A percentile compares a stretch with the other conserved stretches of the same genome.
These are phyloP conservation scores for Stigmatopora nigra DNA, from an alignment of 2,113 vertebrate species.

Conservation along the genomic window DNA sequence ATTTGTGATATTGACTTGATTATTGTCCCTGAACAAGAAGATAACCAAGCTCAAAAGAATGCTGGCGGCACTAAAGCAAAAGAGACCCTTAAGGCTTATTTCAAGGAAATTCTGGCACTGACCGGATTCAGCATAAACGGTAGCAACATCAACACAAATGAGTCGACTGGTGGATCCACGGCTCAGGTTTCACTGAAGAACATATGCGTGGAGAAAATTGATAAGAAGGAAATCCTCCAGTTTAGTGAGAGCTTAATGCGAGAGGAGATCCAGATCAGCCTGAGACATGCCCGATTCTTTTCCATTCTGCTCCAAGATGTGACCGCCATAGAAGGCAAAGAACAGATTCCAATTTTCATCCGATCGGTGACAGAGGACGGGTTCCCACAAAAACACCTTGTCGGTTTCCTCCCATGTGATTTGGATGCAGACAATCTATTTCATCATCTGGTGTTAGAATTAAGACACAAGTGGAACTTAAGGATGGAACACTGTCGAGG, in stretches of 20 bases:
- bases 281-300: constrained; percentile 80
- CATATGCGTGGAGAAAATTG: constrained; percentile 69
- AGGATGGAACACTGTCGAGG: constrained; percentile 90
- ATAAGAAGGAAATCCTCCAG: constrained; percentile 87
- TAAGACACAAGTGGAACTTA: constrained; percentile 90
- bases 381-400: constrained; percentile 85
- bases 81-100: constrained; percentile 69
- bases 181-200: constrained; percentile 65
- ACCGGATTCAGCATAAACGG: constrained; percentile 80
- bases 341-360: constrained; percentile 83
- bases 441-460: constrained; percentile 77
- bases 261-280: constrained; percentile 85
- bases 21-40: constrained; percentile 19
- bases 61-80: constrained; percentile 60
- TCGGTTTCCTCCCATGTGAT: constrained; percentile 87
- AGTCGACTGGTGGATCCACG: constrained; percentile 75
- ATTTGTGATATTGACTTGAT: constrained; percentile 31
- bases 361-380: constrained; percentile 84
- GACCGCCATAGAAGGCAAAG: constrained; percentile 80
- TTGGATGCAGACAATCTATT: constrained; percentile 78
- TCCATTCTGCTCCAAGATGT: constrained; percentile 86
- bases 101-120: constrained; percentile 82
- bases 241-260: constrained; percentile 83
- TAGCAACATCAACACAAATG: constrained; percentile 71
- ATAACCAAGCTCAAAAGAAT: constrained; percentile 51